Evolutionary conservation across 2,113 vertebrate species (phyloP), one percentile per base, ranked within the genome.

Genomic region (Craseonycteris thonglongyai): DNA sequence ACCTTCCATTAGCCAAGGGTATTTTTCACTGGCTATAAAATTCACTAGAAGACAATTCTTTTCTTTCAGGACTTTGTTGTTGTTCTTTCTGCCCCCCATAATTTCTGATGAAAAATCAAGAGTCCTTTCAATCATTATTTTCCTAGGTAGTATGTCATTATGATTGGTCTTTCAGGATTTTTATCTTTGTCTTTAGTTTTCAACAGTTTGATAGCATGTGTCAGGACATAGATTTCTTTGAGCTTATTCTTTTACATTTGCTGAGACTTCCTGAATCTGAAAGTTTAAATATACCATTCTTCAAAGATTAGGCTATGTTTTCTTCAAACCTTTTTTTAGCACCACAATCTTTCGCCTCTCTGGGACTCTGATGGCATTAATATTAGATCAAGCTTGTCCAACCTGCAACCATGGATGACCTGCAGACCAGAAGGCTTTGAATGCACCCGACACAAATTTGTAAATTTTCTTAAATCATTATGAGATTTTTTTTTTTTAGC

Each of bases 81-180:
- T 14, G n/a, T 89, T 76, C 63, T 80, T 82, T 87, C n/a, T 78
- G 54, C 22, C 47, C 28, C 87, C n/a, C 2, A 10, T 58, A 26
- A 68, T 61, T 90, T 85, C 65, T 94, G 35, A 42, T 35, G 42
- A 86, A 71, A 92, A 94, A 47, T 86, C 59, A 86, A n/a, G 15
- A 14, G 47, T 54, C 7, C 9, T 30, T 40, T 84, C 15, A 56
- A 21, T 47, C 65, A 40, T 21, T 69, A 7, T 85, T 63, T 93
- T 13, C 47, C 7, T 40, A 75, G 19, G 59, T 66, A 26, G 9
- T 12, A 19, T 28, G 13, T 51, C 28, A 16, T 78, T 88, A 26
- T n/a, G 68, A 65, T 3, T 9, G 26, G 11, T 26, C 56, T 85
- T 74, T 74, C 58, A 74, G 54, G 47, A 72, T 21, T 54, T 94